phyloP scores from a whole-genome alignment of 2,797 vertebrate species.

The Lophura swinhoii region DNA sequence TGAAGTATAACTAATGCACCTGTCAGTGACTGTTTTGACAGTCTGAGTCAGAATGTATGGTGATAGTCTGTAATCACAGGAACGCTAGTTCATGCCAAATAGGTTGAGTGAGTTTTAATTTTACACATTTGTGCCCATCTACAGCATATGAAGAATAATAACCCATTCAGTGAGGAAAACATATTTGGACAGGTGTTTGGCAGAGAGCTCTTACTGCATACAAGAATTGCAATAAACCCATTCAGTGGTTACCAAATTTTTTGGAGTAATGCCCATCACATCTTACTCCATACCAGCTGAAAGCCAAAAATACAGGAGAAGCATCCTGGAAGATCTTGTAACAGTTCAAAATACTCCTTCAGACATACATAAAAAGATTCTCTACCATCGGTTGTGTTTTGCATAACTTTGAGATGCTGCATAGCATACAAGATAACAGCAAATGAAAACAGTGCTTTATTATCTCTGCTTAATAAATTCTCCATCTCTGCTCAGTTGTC shows the following conservation, averaged over 20 bases:
- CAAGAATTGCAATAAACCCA: not conserved
- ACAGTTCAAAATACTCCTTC: not conserved
- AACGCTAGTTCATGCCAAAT: not conserved
- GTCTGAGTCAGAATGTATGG: not conserved
- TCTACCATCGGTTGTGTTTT: not conserved
- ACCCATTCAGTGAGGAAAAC: not conserved
- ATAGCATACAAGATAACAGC: not conserved
- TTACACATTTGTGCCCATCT: not conserved
- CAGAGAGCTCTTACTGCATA: fast-evolving
- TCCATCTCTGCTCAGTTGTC: not conserved
- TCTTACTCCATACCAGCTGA: not conserved
- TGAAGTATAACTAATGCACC: not conserved
- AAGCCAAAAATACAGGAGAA: not conserved
- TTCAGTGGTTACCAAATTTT: not conserved
- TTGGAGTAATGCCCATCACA: not conserved
- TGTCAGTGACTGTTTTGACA: not conserved
- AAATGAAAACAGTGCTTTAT: not conserved
- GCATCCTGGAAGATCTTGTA: not conserved
- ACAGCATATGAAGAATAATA: not conserved
- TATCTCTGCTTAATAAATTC: not conserved
- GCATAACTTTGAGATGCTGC: not conserved
- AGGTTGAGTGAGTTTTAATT: not conserved
- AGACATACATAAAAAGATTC: not conserved
- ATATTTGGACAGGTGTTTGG: not conserved
- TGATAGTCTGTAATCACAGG: not conserved